Conservation (phyloP, 1,140 invertebrate species). For the Lordiphosa stackelbergi region DNA sequence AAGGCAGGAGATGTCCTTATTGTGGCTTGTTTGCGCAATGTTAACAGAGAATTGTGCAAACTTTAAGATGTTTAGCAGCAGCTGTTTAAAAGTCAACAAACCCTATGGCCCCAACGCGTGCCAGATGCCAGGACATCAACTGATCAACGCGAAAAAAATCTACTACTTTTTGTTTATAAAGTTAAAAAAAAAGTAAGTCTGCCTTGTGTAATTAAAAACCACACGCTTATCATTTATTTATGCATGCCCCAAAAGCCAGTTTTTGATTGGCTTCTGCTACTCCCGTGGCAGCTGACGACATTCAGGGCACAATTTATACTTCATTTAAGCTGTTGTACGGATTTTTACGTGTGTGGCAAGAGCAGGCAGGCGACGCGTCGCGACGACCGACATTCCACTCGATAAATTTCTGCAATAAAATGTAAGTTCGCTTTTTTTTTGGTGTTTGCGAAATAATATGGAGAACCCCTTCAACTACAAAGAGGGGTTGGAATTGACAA, state of each 20-base stretch:
- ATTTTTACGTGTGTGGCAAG: conserved; percentile 23
- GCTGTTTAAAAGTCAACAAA: conserved; percentile 60
- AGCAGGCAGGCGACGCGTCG: conserved; percentile 19
- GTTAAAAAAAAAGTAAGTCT: conserved; percentile 5
- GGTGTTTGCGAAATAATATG: conserved; percentile 4
- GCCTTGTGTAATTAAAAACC: conserved; percentile 67
- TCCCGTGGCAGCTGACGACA: conserved; percentile 49
- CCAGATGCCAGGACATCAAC: conserved; percentile 48
- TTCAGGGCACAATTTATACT: conserved; percentile 42
- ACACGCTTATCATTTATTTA: conserved; percentile 63
- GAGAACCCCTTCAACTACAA: neutral
- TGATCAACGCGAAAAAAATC: conserved; percentile 22
- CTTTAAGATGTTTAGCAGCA: conserved; percentile 50
- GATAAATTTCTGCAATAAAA: conserved; percentile 51
- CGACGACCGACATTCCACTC: conserved; percentile 40
- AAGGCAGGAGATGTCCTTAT: conserved; percentile 30
- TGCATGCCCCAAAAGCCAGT: conserved; percentile 38
- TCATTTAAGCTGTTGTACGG: neutral
- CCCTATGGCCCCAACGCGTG: conserved; percentile 55
- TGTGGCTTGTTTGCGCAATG: conserved; percentile 65
- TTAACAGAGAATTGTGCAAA: conserved; percentile 56
- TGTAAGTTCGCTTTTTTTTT: conserved; percentile 25
- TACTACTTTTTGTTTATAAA: conserved; percentile 24
- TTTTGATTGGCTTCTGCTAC: conserved; percentile 69
- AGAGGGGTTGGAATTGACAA: too few relatives aligned